Evolutionary conservation across 2,888 invertebrate genomes (phyloP).

Genomic region (Xylota segnis): DNA sequence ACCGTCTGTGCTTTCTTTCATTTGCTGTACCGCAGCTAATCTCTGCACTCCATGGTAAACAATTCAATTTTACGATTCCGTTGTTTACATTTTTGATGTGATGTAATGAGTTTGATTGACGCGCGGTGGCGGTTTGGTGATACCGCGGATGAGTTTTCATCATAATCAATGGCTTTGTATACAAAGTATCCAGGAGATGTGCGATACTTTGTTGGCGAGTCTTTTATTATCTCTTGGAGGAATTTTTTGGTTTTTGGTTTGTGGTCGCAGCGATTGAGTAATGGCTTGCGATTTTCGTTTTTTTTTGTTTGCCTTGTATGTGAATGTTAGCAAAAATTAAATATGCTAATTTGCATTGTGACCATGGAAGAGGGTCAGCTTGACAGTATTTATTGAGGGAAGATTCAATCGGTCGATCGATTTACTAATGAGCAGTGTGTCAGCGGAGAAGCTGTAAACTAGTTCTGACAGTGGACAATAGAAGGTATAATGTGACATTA

Average conservation of each 20-base stretch:
- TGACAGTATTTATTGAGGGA: background rate
- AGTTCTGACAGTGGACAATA: too few species aligned
- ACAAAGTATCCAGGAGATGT: slow-evolving; percentile 17
- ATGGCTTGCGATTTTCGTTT: slow-evolving; percentile 3
- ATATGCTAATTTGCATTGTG: slow-evolving; percentile 8
- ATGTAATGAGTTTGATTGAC: slow-evolving; percentile 55
- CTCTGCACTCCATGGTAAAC: slow-evolving; percentile 42
- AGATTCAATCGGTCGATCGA: background rate
- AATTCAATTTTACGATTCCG: slow-evolving; percentile 70
- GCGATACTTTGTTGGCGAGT: slow-evolving; percentile 40
- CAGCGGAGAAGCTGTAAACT: background rate
- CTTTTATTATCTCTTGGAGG: slow-evolving; percentile 11
- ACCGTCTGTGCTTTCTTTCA: slow-evolving; percentile 25
- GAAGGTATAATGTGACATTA: too few species aligned
- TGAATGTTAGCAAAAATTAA: background rate
- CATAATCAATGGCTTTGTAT: slow-evolving; percentile 40
- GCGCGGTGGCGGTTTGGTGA: slow-evolving; percentile 42
- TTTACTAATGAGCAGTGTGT: slow-evolving; percentile 27
- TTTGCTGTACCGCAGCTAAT: slow-evolving; percentile 39
- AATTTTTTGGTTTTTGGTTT: slow-evolving; percentile 11
- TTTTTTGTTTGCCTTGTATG: background rate
- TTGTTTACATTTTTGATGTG: slow-evolving; percentile 70
- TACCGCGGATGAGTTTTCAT: slow-evolving; percentile 58
- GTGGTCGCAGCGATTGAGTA: slow-evolving; percentile 39
- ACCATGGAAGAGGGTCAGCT: slow-evolving; percentile 9